Evolutionary conservation across 2,797 vertebrate species (phyloP).

Genomic region (Malacoctenus gilli): DNA sequence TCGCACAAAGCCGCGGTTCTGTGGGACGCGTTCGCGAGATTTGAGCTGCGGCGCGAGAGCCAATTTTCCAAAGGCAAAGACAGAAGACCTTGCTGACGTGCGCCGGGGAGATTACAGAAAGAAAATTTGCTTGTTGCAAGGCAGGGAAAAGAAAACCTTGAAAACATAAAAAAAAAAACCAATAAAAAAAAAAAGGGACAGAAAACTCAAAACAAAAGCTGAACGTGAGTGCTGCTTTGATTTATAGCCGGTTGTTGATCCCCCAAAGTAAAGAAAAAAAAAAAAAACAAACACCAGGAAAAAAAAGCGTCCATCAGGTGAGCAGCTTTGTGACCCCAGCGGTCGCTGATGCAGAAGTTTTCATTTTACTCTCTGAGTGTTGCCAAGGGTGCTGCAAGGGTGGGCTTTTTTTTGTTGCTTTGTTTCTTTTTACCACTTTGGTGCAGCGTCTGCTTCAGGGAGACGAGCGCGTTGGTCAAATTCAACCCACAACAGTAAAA

Average conservation of each 20-base stretch:
- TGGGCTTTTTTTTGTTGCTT: no score
- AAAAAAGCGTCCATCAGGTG: slow-evolving; percentile 6
- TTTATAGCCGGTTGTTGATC: slow-evolving; percentile 34
- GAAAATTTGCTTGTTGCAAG: slow-evolving; percentile 17
- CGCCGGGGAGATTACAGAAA: slow-evolving; percentile 35
- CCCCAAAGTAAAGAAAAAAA: no score
- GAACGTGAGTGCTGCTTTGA: slow-evolving; percentile 17
- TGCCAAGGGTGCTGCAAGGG: slow-evolving; percentile 55
- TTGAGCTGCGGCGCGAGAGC: slow-evolving; percentile 10
- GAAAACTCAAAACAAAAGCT: slow-evolving; percentile 7
- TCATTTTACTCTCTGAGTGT: slow-evolving; percentile 19
- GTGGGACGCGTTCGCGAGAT: slow-evolving; percentile 16
- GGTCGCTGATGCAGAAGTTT: slow-evolving; percentile 28
- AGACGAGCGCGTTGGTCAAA: slow-evolving; percentile 46
- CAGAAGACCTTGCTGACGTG: slow-evolving; percentile 28
- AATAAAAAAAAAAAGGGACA: slow-evolving; percentile 15
- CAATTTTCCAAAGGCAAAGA: slow-evolving; percentile 23
- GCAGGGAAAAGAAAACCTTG: slow-evolving; percentile 33
- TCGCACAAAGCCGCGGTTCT: slow-evolving; percentile 23
- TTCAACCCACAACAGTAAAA: slow-evolving; percentile 23
- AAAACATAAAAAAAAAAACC: slow-evolving; percentile 28
- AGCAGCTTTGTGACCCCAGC: slow-evolving; percentile 6
- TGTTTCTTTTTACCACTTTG: no score
- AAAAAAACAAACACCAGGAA: slow-evolving; percentile 4
- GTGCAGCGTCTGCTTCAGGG: slow-evolving; percentile 39